Evolutionary conservation across 2,888 invertebrate species (phyloP).

Genomic region (Sminthurinus aureus): DNA sequence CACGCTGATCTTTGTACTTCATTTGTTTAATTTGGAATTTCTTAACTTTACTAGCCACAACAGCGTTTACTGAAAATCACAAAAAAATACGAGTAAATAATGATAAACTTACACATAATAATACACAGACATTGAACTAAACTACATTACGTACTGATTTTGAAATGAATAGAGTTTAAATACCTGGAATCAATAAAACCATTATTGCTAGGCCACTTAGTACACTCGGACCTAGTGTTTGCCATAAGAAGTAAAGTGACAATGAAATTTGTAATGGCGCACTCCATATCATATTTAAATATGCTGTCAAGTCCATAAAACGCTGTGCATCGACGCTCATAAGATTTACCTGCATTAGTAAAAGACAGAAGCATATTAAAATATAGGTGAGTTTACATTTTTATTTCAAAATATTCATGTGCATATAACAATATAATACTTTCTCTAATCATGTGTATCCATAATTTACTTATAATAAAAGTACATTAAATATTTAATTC

Average conservation of each 20-base stretch:
- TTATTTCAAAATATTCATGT: too few species aligned
- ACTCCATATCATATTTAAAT: constrained; percentile 67
- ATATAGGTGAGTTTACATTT: too few species aligned
- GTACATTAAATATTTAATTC: too few species aligned
- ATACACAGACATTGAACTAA: too few species aligned
- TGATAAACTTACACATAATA: too few species aligned
- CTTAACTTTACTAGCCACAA: constrained; percentile 65
- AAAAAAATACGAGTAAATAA: too few species aligned
- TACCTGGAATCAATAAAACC: constrained; percentile 67
- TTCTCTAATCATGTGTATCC: too few species aligned
- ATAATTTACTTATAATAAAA: too few species aligned
- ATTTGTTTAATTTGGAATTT: constrained; percentile 66
- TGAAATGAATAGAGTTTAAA: too few species aligned
- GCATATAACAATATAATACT: too few species aligned
- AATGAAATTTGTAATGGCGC: constrained; percentile 87
- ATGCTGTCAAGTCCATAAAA: constrained; percentile 70
- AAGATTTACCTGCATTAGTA: constrained; percentile 67
- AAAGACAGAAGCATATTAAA: too few species aligned
- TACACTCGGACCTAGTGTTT: constrained; percentile 65
- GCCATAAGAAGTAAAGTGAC: constrained; percentile 71
- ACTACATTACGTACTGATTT: too few species aligned
- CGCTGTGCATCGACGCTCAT: constrained; percentile 93
- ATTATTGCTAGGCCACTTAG: constrained; percentile 69
- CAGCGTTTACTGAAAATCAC: constrained; percentile 65
- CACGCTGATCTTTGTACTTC: constrained; percentile 68